A percentile compares a stretch with the other conserved stretches of the same genome.
These are phyloP conservation scores for Lycopodina hypogea DNA, from an alignment of 37 sponge, comb jelly and placozoan genomes.

Conservation along the genomic window DNA sequence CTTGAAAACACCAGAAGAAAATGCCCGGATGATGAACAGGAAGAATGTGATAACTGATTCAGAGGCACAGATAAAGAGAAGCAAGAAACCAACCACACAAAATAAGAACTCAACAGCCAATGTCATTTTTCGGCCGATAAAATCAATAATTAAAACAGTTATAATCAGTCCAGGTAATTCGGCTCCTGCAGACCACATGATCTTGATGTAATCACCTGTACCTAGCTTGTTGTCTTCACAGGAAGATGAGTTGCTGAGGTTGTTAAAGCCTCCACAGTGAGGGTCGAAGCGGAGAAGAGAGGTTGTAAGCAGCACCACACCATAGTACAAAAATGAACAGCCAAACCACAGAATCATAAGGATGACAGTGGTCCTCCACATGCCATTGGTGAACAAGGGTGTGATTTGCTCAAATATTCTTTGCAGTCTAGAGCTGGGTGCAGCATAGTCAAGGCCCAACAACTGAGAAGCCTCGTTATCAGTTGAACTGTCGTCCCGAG, in stretches of 20 bases:
- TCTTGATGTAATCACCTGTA: slow-evolving; percentile 47
- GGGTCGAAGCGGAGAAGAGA: slow-evolving; percentile 58
- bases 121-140: slow-evolving; percentile 77
- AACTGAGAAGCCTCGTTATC: neutral
- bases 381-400: slow-evolving; percentile 40
- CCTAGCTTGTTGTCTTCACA: slow-evolving; percentile 14
- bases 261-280: slow-evolving; percentile 54
- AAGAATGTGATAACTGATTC: slow-evolving; percentile 52
- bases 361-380: slow-evolving; percentile 62
- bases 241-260: neutral
- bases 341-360: slow-evolving; percentile 57
- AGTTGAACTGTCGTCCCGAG: neutral
- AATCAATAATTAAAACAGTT: slow-evolving; percentile 57
- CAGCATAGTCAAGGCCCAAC: neutral
- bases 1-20: slow-evolving; percentile 73
- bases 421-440: neutral
- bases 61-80: slow-evolving; percentile 65
- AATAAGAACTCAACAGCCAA: slow-evolving; percentile 63
- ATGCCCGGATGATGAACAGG: slow-evolving; percentile 62
- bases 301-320: slow-evolving; percentile 64
- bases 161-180: slow-evolving; percentile 76
- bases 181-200: slow-evolving; percentile 75
- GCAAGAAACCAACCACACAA: slow-evolving; percentile 48
- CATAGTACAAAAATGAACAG: slow-evolving; percentile 61
- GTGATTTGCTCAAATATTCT: neutral